phyloP scores from a whole-genome alignment of 2,797 vertebrate species.

The Phataginus tetradactyla region DNA sequence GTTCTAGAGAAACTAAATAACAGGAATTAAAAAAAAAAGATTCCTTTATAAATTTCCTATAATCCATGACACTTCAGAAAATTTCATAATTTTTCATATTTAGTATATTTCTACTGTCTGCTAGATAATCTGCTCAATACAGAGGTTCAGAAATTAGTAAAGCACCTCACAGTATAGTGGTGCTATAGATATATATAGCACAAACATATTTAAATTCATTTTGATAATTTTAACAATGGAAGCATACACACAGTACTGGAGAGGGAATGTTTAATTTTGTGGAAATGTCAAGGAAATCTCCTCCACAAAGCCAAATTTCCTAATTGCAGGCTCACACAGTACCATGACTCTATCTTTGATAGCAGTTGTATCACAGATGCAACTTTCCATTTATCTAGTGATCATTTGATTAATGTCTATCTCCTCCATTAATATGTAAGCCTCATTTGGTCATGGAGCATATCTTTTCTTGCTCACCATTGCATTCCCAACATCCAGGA shows the following conservation, averaged over 20 bases:
- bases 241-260: neutral
- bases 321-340: neutral
- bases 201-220: conserved; percentile 1
- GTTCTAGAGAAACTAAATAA: conserved; percentile 60
- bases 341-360: neutral
- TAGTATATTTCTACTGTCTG: neutral
- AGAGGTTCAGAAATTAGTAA: neutral
- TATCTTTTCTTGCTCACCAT: neutral
- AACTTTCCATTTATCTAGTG: neutral
- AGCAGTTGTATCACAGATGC: neutral
- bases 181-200: neutral
- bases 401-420: neutral
- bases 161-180: neutral
- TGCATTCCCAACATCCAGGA: neutral
- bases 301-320: neutral
- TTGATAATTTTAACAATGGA: neutral
- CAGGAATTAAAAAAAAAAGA: neutral
- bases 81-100: neutral
- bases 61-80: conserved; percentile 1
- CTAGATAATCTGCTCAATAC: neutral
- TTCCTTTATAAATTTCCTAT: conserved; percentile 6
- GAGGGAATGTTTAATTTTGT: neutral
- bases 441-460: neutral
- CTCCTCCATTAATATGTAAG: neutral
- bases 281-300: neutral